phyloP scores from a whole-genome alignment of 1,140 invertebrate genomes.

The Drosophila leontia region DNA sequence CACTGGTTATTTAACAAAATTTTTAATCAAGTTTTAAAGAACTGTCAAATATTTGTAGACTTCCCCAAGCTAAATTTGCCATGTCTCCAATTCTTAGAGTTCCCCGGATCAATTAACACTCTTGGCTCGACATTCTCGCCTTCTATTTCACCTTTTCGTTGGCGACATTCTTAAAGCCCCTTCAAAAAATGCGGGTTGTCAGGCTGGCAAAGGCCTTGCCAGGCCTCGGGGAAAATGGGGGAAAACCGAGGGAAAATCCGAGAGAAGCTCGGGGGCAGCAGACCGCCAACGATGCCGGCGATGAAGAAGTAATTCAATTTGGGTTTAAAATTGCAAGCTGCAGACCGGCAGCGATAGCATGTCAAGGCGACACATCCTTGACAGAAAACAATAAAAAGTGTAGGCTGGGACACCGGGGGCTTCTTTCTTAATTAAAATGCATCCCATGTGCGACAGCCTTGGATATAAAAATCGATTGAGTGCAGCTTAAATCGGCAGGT shows the following conservation, averaged over 20 bases:
- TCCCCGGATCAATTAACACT: conserved; percentile 42
- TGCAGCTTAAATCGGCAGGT: conserved; percentile 54
- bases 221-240: conserved; percentile 18
- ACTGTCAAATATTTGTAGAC: not conserved
- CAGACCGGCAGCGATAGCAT: conserved; percentile 37
- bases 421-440: conserved; percentile 78
- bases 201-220: conserved; percentile 7
- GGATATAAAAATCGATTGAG: conserved; percentile 70
- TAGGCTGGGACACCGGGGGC: conserved; percentile 15
- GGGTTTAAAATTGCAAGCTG: conserved; percentile 80
- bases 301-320: conserved; percentile 74
- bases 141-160: conserved; percentile 22
- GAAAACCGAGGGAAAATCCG: not conserved
- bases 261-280: conserved; percentile 1
- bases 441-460: conserved; percentile 42
- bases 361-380: conserved; percentile 52
- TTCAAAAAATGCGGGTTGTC: conserved; percentile 54
- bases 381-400: conserved; percentile 23
- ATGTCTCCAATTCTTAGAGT: conserved; percentile 29
- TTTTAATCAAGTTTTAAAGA: not conserved
- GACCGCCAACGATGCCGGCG: conserved; percentile 42
- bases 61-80: not conserved
- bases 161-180: conserved; percentile 55
- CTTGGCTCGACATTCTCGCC: conserved; percentile 23
- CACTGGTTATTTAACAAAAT: not conserved